phyloP scores from a whole-genome alignment of 2,888 invertebrate species.

The Drosophila suboccidentalis region DNA sequence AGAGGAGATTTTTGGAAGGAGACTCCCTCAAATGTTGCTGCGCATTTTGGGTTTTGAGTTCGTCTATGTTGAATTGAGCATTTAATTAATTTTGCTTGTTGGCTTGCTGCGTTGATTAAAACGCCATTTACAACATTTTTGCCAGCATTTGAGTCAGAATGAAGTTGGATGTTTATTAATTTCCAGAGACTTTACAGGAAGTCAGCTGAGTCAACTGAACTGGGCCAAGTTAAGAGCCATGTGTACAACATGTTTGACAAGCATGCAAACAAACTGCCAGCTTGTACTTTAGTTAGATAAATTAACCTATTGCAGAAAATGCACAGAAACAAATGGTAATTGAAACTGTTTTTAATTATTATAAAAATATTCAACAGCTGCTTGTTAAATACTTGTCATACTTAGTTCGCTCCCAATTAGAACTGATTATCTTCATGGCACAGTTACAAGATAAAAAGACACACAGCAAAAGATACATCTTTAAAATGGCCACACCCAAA shows the following conservation, averaged over 20 bases:
- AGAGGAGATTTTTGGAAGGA: background rate
- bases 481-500: slow-evolving; percentile 31
- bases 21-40: slow-evolving; percentile 3
- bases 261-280: slow-evolving; percentile 14
- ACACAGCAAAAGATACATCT: slow-evolving; percentile 2
- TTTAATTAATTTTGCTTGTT: slow-evolving; percentile 74
- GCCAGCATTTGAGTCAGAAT: slow-evolving; percentile 53
- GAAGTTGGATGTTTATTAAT: slow-evolving; percentile 66
- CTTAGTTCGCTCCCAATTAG: slow-evolving; percentile 19
- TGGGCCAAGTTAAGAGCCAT: background rate
- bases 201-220: slow-evolving; percentile 11
- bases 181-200: slow-evolving; percentile 37
- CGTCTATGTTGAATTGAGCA: slow-evolving; percentile 55
- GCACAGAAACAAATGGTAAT: slow-evolving; percentile 38
- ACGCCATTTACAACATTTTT: slow-evolving; percentile 68
- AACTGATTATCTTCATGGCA: background rate
- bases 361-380: background rate
- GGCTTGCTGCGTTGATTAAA: slow-evolving; percentile 67
- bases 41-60: background rate
- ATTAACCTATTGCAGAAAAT: slow-evolving; percentile 33
- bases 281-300: slow-evolving; percentile 23
- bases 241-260: slow-evolving; percentile 13
- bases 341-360: slow-evolving; percentile 10
- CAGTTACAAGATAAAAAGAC: background rate
- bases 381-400: background rate